A percentile compares a stretch with the other conserved stretches of the same genome.
phyloP scores from a whole-genome alignment of 2,888 invertebrate species.

The Cataglyphis altisquamis region DNA sequence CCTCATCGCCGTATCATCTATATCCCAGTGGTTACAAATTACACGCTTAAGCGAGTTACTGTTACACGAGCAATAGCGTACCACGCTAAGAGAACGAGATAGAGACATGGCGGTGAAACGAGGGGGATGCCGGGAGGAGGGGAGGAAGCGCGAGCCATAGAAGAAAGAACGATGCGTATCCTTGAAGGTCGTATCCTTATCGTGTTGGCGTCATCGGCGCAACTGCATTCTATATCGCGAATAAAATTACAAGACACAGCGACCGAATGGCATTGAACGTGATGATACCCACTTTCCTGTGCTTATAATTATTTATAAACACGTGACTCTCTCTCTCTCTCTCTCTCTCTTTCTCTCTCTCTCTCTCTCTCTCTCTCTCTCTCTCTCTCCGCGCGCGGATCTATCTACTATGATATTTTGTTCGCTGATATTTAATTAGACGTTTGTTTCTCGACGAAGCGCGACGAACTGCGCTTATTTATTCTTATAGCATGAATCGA shows the following conservation, averaged over 20 bases:
- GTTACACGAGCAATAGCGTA: slow-evolving; percentile 62
- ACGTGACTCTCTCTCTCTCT: slow-evolving; percentile 67
- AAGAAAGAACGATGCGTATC: slow-evolving; percentile 65
- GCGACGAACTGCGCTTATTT: slow-evolving; percentile 54
- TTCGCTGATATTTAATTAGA: slow-evolving; percentile 68
- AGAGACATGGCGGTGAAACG: neutral
- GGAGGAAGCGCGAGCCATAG: slow-evolving; percentile 24
- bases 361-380: slow-evolving; percentile 36
- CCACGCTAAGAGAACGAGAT: slow-evolving; percentile 31
- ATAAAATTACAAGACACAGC: slow-evolving; percentile 79
- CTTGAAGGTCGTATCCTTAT: slow-evolving; percentile 71
- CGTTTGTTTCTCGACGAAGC: slow-evolving; percentile 66
- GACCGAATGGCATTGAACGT: slow-evolving; percentile 78
- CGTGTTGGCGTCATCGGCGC: slow-evolving; percentile 72
- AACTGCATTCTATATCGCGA: slow-evolving; percentile 73
- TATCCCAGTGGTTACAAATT: slow-evolving; percentile 59
- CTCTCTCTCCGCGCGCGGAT: slow-evolving; percentile 55
- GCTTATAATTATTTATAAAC: slow-evolving; percentile 79
- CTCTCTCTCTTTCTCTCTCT: no score
- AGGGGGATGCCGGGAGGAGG: neutral
- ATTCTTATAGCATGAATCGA: slow-evolving; percentile 10
- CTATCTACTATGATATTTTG: slow-evolving; percentile 52
- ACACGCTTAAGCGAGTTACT: slow-evolving; percentile 65
- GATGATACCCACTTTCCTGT: slow-evolving; percentile 75
- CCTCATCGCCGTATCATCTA: slow-evolving; percentile 52